Percentiles rank a stretch among this genome's conserved stretches.
These are phyloP conservation scores for Acanthoscelides obtectus DNA, from an alignment of 2,888 invertebrate species.

Conservation along the genomic window DNA sequence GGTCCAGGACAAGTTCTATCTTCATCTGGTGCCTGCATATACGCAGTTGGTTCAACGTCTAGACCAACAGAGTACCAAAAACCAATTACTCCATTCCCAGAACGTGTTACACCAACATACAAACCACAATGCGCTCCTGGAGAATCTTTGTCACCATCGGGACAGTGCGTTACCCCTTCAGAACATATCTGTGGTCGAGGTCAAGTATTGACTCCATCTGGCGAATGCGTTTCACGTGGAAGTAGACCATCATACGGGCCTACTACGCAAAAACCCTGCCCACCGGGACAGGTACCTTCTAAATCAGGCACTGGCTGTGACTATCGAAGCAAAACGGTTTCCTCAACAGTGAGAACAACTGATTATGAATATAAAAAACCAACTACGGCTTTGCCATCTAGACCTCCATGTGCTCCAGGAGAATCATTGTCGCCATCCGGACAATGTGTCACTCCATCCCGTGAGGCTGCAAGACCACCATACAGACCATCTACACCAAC, in stretches of 20 bases:
- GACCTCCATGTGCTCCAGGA: constrained; percentile 12
- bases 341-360: too few species aligned
- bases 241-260: neutral
- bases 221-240: constrained; percentile 11
- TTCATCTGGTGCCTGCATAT: constrained; percentile 11
- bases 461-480: neutral
- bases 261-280: neutral
- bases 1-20: neutral
- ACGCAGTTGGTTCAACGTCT: too few species aligned
- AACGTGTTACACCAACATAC: neutral
- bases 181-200: constrained; percentile 15
- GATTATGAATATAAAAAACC: too few species aligned
- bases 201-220: constrained; percentile 18
- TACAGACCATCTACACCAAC: constrained; percentile 29
- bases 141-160: constrained; percentile 8
- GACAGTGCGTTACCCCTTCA: constrained; percentile 7
- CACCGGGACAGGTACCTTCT: neutral
- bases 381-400: neutral
- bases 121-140: constrained; percentile 8
- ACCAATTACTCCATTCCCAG: neutral
- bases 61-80: constrained; percentile 9
- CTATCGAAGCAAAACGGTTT: too few species aligned
- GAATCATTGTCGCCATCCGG: constrained; percentile 10
- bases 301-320: too few species aligned
- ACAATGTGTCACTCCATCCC: constrained; percentile 12